Evolutionary conservation across 2,113 vertebrate species (phyloP), one percentile per base, ranked within the genome.

Genomic region (Amazona guildingii): DNA sequence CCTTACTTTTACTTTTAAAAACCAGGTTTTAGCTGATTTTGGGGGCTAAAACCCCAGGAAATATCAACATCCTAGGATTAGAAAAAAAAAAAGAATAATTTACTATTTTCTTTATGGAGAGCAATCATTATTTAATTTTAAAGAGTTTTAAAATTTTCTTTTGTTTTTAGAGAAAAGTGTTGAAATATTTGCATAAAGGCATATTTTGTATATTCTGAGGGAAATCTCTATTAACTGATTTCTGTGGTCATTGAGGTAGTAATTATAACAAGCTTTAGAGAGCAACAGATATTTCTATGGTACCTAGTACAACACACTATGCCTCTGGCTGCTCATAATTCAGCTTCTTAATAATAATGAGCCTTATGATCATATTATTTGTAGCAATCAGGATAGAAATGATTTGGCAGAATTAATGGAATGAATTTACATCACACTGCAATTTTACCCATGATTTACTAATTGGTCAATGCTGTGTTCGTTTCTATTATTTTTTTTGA

Each of bases 221-320:
- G 90, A 97, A 94, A 59, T 63, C 15, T 67, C 48, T 57, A n/a
- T 24, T 70, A 79, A 75, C 5, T 76, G 35, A 88, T 89, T 97
- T 94, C 57, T 94, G 70, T 84, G 70, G 31, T 44, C 86, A 93
- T 73, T 83, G 29, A 37, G 51, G 51, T 86, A 43, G 52, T 90
- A 92, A 94, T 95, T 91, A 94, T 86, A 94, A 51, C 11, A 94
- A 51, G 33, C 51, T 95, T 94, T 82, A 96, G 84, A 89, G 33
- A 94, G 54, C 11, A 37, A n/a, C 17, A 82, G 31, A 20, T 52
- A 75, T 80, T 84, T 77, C 64, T 66, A 17, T 90, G 16, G 37
- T 94, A n/a, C 41, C 37, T 72, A 25, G 31, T 86, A 66, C 49
- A 96, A 82, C 49, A 85, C 70, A 92, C 83, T 83, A 41, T 86